Evolutionary conservation across 2,888 invertebrate species (phyloP), one percentile per base, ranked within the genome.

Genomic region (Xylota sylvarum): DNA sequence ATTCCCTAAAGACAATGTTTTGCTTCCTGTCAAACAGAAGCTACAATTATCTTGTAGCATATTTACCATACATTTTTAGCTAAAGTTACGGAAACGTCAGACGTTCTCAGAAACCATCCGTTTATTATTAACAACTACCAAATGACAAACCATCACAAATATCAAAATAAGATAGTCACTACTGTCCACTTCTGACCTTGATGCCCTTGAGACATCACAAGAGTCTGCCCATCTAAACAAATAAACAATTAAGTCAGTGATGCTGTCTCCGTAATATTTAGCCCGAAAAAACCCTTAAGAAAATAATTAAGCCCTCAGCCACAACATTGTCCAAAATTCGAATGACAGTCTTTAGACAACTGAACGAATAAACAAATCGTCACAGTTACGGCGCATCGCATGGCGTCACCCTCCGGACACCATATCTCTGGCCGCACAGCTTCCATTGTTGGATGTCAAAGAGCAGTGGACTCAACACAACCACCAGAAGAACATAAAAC

Each of bases 401-500:
- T 67, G 58, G 50, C 50, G 58, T 60, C 60, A 77, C 56, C 56
- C 55, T 27, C 27, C 10, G 10, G 9, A n/a, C 40, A 10, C 19
- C n/a, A 12, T 9, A 7, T 10, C 17, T n/a, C 10, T 3, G 4
- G 6, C 6, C 12, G 10, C 19, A 5, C 17, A 19, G 58, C 58
- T 37, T 9, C n/a, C 40, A 12, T 5, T 12, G 32, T 48, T 3
- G 5, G 10, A 48, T 67, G 46, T 17, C 37, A 60, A 60, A 50
- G 32, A 60, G 32, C 14, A 60, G 14, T 52, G 32, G 50, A 70
- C 72, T 60, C 9, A 40, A 19, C 55, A 43, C n/a, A 40, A 50
- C 40, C n/a, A 35, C 14, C 23, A 32, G 32, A n/a, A 27, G 55
- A 83, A 35, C 48, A 69, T 69, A 73, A 79, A 79, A 79, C 73